Conservation (phyloP, 1,140 invertebrate genomes). For the Popillia japonica region DNA sequence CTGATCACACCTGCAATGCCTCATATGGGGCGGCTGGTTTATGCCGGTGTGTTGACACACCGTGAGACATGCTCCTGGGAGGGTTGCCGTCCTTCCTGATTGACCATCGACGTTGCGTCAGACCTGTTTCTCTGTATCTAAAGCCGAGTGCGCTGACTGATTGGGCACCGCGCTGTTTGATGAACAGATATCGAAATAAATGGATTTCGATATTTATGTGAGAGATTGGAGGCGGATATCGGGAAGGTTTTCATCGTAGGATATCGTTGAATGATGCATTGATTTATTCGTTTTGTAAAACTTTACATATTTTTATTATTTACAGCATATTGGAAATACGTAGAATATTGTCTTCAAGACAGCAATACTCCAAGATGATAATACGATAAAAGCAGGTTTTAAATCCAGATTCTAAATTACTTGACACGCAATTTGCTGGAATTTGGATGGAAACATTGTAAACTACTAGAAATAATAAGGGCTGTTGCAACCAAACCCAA, state of each 20-base stretch:
- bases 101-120: conserved; percentile 40
- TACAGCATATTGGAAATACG: no score
- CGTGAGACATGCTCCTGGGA: conserved; percentile 42
- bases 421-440: no score
- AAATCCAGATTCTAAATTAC: no score
- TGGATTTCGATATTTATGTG: conserved; percentile 32
- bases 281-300: background rate
- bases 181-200: conserved; percentile 39
- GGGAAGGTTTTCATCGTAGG: background rate
- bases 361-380: no score
- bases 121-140: conserved; percentile 38
- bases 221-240: conserved; percentile 7
- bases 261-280: background rate
- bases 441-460: no score
- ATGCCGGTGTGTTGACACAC: conserved; percentile 40
- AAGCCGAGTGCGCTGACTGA: conserved; percentile 38
- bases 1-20: conserved; percentile 38
- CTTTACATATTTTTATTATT: no score
- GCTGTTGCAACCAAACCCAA: no score
- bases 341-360: no score
- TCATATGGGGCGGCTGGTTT: conserved; percentile 38
- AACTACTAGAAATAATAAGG: no score
- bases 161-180: conserved; percentile 42
- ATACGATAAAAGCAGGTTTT: no score
- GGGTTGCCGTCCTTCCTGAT: conserved; percentile 42